Evolutionary conservation across 2,888 invertebrate species (phyloP).

Genomic region (Pyrrhosoma nymphula): DNA sequence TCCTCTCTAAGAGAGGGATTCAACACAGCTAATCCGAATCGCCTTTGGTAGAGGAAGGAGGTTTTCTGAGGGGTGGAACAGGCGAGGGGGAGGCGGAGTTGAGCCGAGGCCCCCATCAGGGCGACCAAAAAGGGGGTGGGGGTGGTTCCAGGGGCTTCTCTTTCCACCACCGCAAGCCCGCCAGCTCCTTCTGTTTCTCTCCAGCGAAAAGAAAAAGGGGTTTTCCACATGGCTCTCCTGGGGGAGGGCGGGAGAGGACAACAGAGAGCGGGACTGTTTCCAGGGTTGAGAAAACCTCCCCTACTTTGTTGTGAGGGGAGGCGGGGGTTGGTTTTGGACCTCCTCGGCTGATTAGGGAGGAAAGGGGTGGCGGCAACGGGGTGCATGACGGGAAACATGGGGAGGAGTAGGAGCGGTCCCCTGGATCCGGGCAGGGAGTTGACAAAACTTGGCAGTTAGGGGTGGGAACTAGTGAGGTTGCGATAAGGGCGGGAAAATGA

Average conservation of each 20-base stretch:
- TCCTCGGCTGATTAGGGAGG: constrained; percentile 11
- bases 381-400: background rate
- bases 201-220: constrained; percentile 5
- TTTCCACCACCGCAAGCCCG: background rate
- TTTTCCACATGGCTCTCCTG: background rate
- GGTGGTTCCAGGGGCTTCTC: background rate
- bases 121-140: background rate
- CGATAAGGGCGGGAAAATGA: constrained; percentile 69
- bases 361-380: too few species aligned
- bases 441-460: constrained; percentile 63
- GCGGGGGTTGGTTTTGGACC: background rate
- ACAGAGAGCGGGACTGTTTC: too few species aligned
- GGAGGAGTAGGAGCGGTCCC: background rate
- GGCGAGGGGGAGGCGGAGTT: background rate
- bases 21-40: constrained; percentile 59
- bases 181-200: background rate
- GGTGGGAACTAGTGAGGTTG: background rate
- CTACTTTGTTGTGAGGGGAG: background rate
- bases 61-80: background rate
- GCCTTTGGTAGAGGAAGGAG: background rate
- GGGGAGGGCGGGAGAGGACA: background rate
- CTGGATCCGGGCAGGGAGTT: constrained; percentile 45
- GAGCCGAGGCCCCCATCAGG: background rate
- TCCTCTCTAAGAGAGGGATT: background rate
- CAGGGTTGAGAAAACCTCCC: background rate